Conservation (phyloP, 2,113 vertebrate genomes). For the Ptilonorhynchus violaceus region DNA sequence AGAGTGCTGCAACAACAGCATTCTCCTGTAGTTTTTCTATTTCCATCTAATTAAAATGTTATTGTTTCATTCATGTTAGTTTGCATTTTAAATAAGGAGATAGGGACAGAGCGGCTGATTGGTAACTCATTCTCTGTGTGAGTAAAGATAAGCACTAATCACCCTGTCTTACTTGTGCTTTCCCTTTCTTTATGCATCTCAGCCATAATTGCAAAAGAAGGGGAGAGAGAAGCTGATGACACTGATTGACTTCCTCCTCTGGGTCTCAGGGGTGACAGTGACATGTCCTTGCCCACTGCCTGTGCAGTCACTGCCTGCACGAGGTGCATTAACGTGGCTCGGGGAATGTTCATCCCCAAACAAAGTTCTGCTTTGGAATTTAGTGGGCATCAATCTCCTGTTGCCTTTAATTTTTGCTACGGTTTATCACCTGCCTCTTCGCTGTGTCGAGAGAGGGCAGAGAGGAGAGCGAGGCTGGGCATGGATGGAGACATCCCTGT, state of each 20-base stretch:
- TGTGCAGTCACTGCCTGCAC: not conserved
- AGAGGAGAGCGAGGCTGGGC: not conserved
- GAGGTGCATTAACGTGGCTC: no score
- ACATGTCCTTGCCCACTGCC: not conserved
- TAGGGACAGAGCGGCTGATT: not conserved
- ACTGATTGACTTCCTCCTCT: not conserved
- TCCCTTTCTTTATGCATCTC: not conserved
- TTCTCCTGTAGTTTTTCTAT: not conserved
- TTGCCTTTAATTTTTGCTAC: not conserved
- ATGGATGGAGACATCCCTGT: accelerated
- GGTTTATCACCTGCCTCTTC: not conserved
- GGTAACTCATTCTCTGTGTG: not conserved
- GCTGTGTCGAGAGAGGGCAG: not conserved
- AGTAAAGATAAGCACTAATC: slow-evolving; percentile 14
- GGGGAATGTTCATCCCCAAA: not conserved
- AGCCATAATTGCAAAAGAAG: not conserved
- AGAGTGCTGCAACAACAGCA: not conserved
- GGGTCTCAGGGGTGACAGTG: not conserved
- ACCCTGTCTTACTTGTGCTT: not conserved
- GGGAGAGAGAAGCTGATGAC: not conserved
- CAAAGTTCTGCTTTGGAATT: not conserved
- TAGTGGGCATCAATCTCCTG: not conserved
- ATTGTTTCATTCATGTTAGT: not conserved
- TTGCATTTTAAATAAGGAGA: not conserved
- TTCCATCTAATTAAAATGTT: slow-evolving; percentile 46